phyloP scores from a whole-genome alignment of 1,140 invertebrate genomes.

The Diuraphis noxia region DNA sequence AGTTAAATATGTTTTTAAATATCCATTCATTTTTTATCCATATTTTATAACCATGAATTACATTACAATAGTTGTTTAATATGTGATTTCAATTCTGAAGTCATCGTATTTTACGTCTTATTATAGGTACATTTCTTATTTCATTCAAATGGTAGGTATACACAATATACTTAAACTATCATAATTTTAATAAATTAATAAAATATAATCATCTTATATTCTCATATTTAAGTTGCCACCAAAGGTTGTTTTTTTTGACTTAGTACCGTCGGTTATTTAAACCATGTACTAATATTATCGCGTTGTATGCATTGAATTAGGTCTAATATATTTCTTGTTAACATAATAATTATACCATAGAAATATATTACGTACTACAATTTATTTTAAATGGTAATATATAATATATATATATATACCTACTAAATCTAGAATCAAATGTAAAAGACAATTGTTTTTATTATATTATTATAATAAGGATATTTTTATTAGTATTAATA shows the following conservation, averaged over 20 bases:
- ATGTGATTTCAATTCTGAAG: background rate
- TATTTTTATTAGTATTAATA: background rate
- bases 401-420: background rate
- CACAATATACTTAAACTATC: background rate
- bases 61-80: background rate
- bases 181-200: background rate
- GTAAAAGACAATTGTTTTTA: background rate
- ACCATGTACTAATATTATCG: too few species aligned
- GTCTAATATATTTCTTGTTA: background rate
- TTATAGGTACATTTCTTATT: background rate
- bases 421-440: background rate
- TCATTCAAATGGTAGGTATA: background rate
- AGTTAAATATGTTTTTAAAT: background rate
- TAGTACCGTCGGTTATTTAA: background rate
- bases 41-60: slow-evolving; percentile 4
- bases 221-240: too few species aligned
- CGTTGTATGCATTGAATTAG: background rate
- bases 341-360: too few species aligned
- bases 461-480: background rate
- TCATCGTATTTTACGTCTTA: background rate
- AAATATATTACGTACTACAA: background rate
- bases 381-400: background rate
- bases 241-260: background rate
- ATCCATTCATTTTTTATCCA: background rate
- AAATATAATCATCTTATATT: background rate